Evolutionary conservation across 2,888 invertebrate genomes (phyloP), one percentile per base, ranked within the genome.

Genomic region (Cepaea hortensis): DNA sequence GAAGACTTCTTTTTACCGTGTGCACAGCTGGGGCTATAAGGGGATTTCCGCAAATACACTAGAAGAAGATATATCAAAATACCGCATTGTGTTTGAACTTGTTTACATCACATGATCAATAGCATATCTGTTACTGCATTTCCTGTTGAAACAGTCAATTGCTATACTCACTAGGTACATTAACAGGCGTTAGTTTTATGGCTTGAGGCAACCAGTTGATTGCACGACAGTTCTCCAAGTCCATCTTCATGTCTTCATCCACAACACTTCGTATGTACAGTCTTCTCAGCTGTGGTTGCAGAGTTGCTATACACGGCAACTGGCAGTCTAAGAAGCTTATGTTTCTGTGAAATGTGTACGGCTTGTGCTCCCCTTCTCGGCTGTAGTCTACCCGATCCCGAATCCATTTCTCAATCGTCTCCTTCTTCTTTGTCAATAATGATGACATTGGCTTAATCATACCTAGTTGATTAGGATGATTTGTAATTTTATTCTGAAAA

Each of bases 171-270:
- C 93, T 92, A 87, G 90, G 90, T 20, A 93, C 93, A 77, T 88
- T 89, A 3, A 93, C 23, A 11, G 93, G 91, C 72, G 90, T 89
- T 23, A 93, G 84, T n/a, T 80, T 50, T 61, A 90, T 89, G 6
- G 90, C 88, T 23, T 90, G 89, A 11, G 90, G 81, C 85, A 91
- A 92, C 92, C 93, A 93, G 90, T 93, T 93, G 81, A 93, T 90
- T 20, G 91, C 89, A 20, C 89, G 86, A 18, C 90, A 75, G 55
- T 89, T 87, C 87, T 92, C 91, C 15, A 93, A 90, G 77, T 91
- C 91, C 62, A 89, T 88, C 84, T 90, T 90, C 89, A 92, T 90
- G 77, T 91, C 91, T 18, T 88, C 35, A 87, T 93, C 93, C 65
- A 91, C 79, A 6, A 92, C 77, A 80, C 13, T 50, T 18, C 15